These are phyloP conservation scores for Lanius ludovicianus DNA, from an alignment of 2,113 vertebrate species.

Conservation along the genomic window DNA sequence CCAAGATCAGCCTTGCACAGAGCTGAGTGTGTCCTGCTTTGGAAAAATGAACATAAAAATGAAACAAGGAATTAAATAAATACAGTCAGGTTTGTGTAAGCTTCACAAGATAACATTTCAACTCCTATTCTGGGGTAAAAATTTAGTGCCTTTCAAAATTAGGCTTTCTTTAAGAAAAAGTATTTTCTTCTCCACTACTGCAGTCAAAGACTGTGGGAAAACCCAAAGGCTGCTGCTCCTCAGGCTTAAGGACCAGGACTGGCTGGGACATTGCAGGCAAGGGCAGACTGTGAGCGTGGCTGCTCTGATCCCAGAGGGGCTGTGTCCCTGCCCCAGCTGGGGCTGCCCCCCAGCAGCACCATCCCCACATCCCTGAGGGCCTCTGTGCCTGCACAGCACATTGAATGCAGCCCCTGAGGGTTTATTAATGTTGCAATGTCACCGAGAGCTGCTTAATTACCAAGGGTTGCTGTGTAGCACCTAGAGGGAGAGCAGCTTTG, in stretches of 20 bases:
- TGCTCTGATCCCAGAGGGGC: neutral
- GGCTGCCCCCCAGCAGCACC: neutral
- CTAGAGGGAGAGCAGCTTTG: slow-evolving; percentile 6
- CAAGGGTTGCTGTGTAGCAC: neutral
- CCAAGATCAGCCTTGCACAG: neutral
- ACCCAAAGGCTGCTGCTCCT: neutral
- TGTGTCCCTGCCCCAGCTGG: neutral
- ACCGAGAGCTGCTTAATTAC: slow-evolving; percentile 12
- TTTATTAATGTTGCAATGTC: neutral
- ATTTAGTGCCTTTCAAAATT: neutral
- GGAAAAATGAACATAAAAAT: neutral
- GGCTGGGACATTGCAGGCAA: neutral
- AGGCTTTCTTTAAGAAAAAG: neutral
- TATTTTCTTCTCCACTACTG: neutral
- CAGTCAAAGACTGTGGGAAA: neutral
- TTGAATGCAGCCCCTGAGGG: neutral
- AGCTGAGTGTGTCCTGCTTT: neutral
- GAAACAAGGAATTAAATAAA: neutral
- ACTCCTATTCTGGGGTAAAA: neutral
- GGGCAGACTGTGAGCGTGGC: fast-evolving
- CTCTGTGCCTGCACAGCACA: neutral
- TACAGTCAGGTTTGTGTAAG: neutral
- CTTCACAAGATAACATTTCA: neutral
- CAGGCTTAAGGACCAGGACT: neutral
- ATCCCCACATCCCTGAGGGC: fast-evolving